These are phyloP conservation scores for Drosophila rhopaloa DNA, from an alignment of 1,140 invertebrate species.

Conservation along the genomic window DNA sequence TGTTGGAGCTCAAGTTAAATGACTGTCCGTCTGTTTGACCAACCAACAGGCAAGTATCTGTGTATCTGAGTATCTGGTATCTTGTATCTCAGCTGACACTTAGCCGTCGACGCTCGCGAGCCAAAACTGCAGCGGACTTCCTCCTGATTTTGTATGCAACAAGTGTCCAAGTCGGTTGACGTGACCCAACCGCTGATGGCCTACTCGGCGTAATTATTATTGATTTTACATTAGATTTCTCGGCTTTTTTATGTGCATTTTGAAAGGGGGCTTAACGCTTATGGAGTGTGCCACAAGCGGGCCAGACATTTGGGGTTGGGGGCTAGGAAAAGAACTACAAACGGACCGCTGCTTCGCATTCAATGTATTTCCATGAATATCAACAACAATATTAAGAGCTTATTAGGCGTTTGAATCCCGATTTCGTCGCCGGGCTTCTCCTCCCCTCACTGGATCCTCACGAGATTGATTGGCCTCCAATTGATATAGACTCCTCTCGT, in stretches of 20 bases:
- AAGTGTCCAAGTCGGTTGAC: constrained; percentile 56
- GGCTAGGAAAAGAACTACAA: constrained; percentile 14
- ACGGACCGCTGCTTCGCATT: constrained; percentile 21
- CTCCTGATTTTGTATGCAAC: constrained; percentile 74
- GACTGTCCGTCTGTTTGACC: constrained; percentile 38
- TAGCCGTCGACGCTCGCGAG: constrained; percentile 58
- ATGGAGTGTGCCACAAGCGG: constrained; percentile 64
- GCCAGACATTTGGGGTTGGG: constrained; percentile 14
- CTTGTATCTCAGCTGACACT: constrained; percentile 55
- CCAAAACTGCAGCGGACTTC: constrained; percentile 61
- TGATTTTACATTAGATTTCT: constrained; percentile 73
- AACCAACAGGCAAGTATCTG: constrained; percentile 18
- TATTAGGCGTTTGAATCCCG: constrained; percentile 31
- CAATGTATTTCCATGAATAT: constrained; percentile 31
- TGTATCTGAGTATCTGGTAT: constrained; percentile 34
- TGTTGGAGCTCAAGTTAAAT: constrained; percentile 34
- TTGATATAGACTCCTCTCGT: constrained; percentile 3
- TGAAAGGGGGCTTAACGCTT: constrained; percentile 54
- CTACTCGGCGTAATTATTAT: constrained; percentile 72
- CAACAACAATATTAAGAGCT: constrained; percentile 14
- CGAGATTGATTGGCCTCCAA: constrained; percentile 22
- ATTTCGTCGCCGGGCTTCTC: constrained; percentile 6
- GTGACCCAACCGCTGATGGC: constrained; percentile 55
- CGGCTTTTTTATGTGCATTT: constrained; percentile 49
- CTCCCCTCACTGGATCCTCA: neutral